phyloP scores from a whole-genome alignment of 2,888 invertebrate genomes.

The Habrosyne pyritoides region DNA sequence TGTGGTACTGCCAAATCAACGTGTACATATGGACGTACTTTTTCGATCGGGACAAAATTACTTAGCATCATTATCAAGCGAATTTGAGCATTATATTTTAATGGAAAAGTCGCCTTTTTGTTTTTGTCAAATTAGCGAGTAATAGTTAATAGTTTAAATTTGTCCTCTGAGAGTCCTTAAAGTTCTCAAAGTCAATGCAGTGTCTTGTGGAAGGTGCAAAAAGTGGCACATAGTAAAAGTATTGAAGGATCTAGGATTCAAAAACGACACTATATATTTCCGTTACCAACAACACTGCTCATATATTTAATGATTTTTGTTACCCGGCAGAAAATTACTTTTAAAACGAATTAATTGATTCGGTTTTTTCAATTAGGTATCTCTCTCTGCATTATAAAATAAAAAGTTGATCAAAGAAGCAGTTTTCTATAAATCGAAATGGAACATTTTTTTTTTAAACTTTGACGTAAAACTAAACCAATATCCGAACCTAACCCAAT shows the following conservation, averaged over 20 bases:
- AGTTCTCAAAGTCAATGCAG: not conserved
- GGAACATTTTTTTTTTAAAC: no score
- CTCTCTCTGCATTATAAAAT: no score
- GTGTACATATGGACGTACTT: not conserved
- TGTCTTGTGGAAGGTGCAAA: conserved; percentile 16
- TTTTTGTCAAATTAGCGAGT: conserved; percentile 9
- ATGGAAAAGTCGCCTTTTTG: conserved; percentile 27
- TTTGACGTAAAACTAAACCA: not conserved
- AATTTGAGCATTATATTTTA: conserved; percentile 34
- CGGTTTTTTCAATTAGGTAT: no score
- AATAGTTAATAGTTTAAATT: conserved; percentile 23
- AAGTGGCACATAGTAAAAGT: conserved; percentile 7
- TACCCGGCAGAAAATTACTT: no score
- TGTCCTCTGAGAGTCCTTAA: conserved; percentile 22
- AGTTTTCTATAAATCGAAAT: not conserved
- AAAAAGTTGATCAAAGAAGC: no score
- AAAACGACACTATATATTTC: no score
- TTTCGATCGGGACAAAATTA: conserved; percentile 1
- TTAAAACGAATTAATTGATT: no score
- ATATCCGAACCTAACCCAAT: not conserved
- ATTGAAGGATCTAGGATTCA: not conserved
- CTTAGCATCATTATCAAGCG: conserved; percentile 32
- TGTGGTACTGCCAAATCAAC: conserved; percentile 1
- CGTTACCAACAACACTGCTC: no score
- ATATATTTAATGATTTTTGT: no score